phyloP scores from a whole-genome alignment of 1,140 invertebrate species.

The Drosophila bocqueti region DNA sequence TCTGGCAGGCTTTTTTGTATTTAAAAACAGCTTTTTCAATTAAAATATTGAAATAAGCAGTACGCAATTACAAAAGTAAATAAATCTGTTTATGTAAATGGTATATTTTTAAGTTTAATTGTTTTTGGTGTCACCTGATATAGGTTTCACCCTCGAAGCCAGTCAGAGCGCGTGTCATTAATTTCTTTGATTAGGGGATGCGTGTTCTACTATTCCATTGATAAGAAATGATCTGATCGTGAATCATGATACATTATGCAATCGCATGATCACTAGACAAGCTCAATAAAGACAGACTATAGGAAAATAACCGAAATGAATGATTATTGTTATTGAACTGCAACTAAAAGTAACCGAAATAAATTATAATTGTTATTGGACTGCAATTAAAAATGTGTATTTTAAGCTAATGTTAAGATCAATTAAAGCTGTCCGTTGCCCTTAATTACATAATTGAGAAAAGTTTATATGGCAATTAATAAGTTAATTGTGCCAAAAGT shows the following conservation, averaged over 20 bases:
- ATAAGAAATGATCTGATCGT: conserved; percentile 41
- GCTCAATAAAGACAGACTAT: background rate
- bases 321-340: conserved; percentile 14
- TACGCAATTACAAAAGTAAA: background rate
- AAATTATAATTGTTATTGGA: conserved; percentile 16
- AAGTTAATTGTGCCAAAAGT: background rate
- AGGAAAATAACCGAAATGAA: conserved; percentile 15
- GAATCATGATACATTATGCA: conserved; percentile 27
- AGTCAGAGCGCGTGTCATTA: background rate
- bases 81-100: background rate
- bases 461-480: conserved; percentile 5
- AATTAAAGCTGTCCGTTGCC: background rate
- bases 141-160: conserved; percentile 9
- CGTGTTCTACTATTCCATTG: conserved; percentile 15
- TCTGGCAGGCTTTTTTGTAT: background rate
- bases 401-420: background rate
- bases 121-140: conserved; percentile 22
- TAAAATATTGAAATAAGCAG: background rate
- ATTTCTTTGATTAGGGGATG: conserved; percentile 18
- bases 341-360: conserved; percentile 19
- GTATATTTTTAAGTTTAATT: background rate
- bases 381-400: conserved; percentile 14
- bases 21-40: background rate
- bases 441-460: conserved; percentile 13
- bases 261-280: conserved; percentile 29